Conservation (phyloP, 2,888 invertebrate species). For the Drosophila picticornis region DNA sequence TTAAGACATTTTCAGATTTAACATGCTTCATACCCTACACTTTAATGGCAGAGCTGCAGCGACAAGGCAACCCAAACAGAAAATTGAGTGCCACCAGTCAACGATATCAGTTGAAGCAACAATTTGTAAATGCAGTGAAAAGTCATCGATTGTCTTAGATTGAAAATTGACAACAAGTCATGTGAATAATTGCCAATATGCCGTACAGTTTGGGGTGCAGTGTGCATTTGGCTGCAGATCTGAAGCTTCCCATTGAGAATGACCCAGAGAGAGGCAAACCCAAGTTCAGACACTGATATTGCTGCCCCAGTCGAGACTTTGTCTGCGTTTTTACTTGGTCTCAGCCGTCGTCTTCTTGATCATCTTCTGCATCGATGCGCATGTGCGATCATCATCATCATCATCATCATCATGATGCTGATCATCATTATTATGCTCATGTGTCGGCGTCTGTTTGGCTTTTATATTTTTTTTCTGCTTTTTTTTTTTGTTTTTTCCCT, state of each 20-base stretch:
- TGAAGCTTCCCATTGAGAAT: constrained; percentile 33
- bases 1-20: constrained; percentile 80
- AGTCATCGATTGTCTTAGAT: neutral
- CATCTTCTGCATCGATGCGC: constrained; percentile 72
- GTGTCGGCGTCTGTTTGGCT: constrained; percentile 48
- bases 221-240: constrained; percentile 24
- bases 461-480: neutral
- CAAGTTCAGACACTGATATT: constrained; percentile 53
- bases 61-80: neutral
- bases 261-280: constrained; percentile 48
- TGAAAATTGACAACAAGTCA: too few relatives aligned
- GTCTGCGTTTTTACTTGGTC: constrained; percentile 26
- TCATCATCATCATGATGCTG: constrained; percentile 40
- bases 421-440: constrained; percentile 31
- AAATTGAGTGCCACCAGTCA: neutral
- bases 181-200: neutral
- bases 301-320: constrained; percentile 39
- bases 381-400: constrained; percentile 55
- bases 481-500: neutral
- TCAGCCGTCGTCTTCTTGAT: constrained; percentile 24
- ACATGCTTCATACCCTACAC: constrained; percentile 70
- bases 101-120: neutral
- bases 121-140: neutral
- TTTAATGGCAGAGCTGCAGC: neutral
- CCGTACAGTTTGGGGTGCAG: constrained; percentile 18